These are phyloP conservation scores for Drosophila serrata DNA, from an alignment of 1,140 invertebrate genomes.

Conservation along the genomic window DNA sequence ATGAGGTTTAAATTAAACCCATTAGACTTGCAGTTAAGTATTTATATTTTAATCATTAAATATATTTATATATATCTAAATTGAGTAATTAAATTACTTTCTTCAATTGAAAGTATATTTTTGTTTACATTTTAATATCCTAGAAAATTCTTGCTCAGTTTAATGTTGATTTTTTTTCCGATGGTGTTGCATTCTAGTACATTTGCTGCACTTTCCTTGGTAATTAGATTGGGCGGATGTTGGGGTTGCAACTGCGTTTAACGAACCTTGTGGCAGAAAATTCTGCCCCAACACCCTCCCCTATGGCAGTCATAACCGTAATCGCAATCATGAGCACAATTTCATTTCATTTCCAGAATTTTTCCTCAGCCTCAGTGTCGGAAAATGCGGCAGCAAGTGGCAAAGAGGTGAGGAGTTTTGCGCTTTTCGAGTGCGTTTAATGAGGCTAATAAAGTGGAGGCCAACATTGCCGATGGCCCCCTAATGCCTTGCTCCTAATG, in stretches of 20 bases:
- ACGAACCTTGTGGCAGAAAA: slow-evolving; percentile 58
- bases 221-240: slow-evolving; percentile 61
- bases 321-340: slow-evolving; percentile 81
- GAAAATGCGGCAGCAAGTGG: not conserved
- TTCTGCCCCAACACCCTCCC: not conserved
- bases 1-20: no score
- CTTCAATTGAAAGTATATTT: not conserved
- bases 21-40: no score
- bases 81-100: not conserved
- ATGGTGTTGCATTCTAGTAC: slow-evolving; percentile 43
- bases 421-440: slow-evolving; percentile 69
- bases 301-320: slow-evolving; percentile 69
- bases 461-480: slow-evolving; percentile 5
- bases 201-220: slow-evolving; percentile 39
- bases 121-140: not conserved
- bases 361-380: slow-evolving; percentile 28
- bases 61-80: not conserved
- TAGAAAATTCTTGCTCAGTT: not conserved
- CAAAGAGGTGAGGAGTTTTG: slow-evolving; percentile 43
- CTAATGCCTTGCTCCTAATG: slow-evolving; percentile 29
- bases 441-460: slow-evolving; percentile 71
- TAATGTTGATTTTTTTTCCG: slow-evolving; percentile 19
- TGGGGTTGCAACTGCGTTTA: slow-evolving; percentile 43
- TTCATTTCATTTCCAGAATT: slow-evolving; percentile 71
- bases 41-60: no score